phyloP scores from a whole-genome alignment of 2,113 vertebrate genomes.

The Menura novaehollandiae region DNA sequence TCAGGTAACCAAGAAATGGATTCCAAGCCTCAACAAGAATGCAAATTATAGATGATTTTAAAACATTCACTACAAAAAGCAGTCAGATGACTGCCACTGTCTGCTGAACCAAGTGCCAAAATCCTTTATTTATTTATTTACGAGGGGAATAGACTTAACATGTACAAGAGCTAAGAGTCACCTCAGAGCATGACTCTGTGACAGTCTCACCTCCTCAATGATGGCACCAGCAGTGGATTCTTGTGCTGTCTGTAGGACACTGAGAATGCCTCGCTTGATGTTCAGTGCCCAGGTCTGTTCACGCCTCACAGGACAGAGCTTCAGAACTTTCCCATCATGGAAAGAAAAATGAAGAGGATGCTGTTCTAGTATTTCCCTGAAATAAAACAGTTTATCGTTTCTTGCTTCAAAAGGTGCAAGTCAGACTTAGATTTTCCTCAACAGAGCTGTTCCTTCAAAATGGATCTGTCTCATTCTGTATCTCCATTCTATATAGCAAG shows the following conservation, averaged over 20 bases:
- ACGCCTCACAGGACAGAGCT: constrained; percentile 75
- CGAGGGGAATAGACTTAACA: neutral
- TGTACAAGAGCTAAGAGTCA: neutral
- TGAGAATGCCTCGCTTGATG: constrained; percentile 84
- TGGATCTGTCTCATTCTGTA: neutral
- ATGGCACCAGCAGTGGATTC: constrained; percentile 10
- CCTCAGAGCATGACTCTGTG: neutral
- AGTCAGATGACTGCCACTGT: neutral
- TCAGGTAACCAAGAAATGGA: neutral
- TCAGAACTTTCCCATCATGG: constrained; percentile 76
- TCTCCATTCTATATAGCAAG: neutral
- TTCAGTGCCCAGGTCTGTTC: constrained; percentile 86
- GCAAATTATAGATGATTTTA: neutral
- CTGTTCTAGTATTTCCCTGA: constrained; percentile 77
- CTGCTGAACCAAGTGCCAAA: neutral
- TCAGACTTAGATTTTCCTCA: neutral
- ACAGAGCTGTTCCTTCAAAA: neutral
- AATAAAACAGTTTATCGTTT: constrained; percentile 66
- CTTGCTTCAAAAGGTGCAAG: constrained; percentile 56
- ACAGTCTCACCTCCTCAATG: constrained; percentile 76
- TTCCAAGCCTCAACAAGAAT: neutral
- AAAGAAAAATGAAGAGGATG: constrained; percentile 80
- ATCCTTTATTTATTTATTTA: neutral
- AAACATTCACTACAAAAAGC: neutral
- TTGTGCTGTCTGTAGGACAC: constrained; percentile 79